Evolutionary conservation across 2,113 vertebrate genomes (phyloP), one percentile per base, ranked within the genome.

Genomic region (Hippocampus zosterae): DNA sequence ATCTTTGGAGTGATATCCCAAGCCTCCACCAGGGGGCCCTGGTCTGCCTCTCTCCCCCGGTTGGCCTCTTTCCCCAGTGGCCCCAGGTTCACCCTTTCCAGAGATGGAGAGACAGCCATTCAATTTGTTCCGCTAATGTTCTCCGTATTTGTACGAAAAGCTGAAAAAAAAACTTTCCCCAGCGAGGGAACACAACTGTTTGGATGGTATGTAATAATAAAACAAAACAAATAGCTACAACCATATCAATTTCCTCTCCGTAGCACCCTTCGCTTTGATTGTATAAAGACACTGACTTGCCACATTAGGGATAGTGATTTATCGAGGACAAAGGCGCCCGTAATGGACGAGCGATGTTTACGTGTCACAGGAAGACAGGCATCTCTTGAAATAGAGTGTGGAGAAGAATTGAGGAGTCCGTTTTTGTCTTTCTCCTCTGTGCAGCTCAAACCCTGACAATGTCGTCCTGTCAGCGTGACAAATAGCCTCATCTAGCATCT

Each of bases 11-110:
- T 91, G 91, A 2, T 89, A 91, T 15, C 77, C 88, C 50, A 67
- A 23, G 2, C 87, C 91, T 46, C 93, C 94, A 0, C 95, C 95
- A 0, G 95, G 95, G 70, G 83, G 92, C 0, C 97, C 97, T 0
- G 96, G 94, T 79, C 95, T 88, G n/a, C 97, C 97, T 71, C 95
- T 93, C 81, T 96, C 95, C 19, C 96, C 96, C 0, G 93, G 85
- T 50, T 93, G 59, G 0, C 96, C 96, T 57, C 90, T 91, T 76
- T 93, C 92, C 0, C 97, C 97, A 0, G 82, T 44, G 12, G 89
- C 40, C 9, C 97, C 97, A 0, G 90, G 70, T 21, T 99, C 97
- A 6, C 97, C 97, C 97, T 99, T 44, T 46, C n/a, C 21, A 78
- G 25, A 63, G 8, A 57, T 18, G 56, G 18, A 65, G 18, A 66